Evolutionary conservation across 2,888 invertebrate species (phyloP), one percentile per base, ranked within the genome.

Genomic region (Pterostichus madidus): DNA sequence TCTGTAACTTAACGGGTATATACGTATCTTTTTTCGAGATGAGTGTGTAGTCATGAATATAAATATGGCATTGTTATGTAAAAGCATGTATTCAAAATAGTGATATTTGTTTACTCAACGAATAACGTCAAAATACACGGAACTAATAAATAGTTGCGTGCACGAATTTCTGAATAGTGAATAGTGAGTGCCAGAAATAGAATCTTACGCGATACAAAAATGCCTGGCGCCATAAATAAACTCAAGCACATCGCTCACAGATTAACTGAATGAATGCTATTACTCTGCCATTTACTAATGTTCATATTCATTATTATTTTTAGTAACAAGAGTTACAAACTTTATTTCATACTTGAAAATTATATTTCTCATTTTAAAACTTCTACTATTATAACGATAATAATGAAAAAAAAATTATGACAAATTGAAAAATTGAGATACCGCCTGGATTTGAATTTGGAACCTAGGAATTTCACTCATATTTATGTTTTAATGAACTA

Each of bases 101-200:
- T n/a, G n/a, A 8, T 49, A 49, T 59, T 31, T 59, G 31, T 59
- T 59, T 59, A 59, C 59, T 8, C 31, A 59, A n/a, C 1, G 17
- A 17, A 13, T 79, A 79, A 46, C 61, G 52, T 53, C 52, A 80
- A 64, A 32, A 46, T 80, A 68, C 64, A 17, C 68, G 68, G 68
- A 80, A 80, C 49, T 79, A 79, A 64, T 68, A 80, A 80, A 80
- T 80, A 80, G 32, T 80, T 78, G 52, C 77, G 35, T 56, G 39
- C 13, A 77, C 31, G 44, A 78, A 78, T 78, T 39, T 59, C 32
- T 80, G 46, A 80, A 53, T 68, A 68, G 68, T 80, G 80, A 80
- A 80, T 80, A 80, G 68, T 61, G 71, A 61, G 31, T 46, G 68
- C 31, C 15, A 64, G 24, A 80, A 80, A 80, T 80, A 80, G 68